Conservation (phyloP, 2,113 vertebrate species). For the Forbesichthys agassizii region DNA sequence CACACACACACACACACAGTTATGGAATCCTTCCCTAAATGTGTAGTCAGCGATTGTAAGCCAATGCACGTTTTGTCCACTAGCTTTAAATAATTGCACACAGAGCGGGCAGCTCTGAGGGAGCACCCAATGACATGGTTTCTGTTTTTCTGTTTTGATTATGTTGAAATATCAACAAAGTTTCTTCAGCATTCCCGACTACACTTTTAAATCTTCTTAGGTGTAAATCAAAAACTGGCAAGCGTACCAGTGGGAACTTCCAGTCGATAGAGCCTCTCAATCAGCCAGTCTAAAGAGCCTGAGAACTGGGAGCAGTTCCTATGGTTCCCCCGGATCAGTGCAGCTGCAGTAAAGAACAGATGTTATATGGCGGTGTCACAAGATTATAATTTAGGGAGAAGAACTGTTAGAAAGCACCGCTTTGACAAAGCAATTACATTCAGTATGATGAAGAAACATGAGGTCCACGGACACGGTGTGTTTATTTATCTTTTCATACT, state of each 20-base stretch:
- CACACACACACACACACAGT: no score
- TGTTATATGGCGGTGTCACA: neutral
- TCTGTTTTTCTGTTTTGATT: no score
- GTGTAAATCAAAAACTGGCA: neutral
- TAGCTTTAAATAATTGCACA: no score
- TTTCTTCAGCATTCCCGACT: no score
- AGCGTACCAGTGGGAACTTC: slow-evolving; percentile 88
- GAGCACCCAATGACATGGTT: no score
- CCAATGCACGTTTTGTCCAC: no score
- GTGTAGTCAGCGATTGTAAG: no score
- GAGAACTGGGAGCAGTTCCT: slow-evolving; percentile 94
- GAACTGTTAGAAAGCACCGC: neutral
- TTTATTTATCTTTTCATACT: slow-evolving; percentile 49
- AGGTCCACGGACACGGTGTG: no score
- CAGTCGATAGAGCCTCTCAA: slow-evolving; percentile 87
- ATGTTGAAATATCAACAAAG: no score
- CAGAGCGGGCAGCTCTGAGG: no score
- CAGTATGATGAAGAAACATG: neutral
- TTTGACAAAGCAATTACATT: neutral
- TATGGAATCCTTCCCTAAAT: no score
- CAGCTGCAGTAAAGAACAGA: slow-evolving; percentile 70
- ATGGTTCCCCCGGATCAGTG: slow-evolving; percentile 88
- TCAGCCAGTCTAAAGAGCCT: slow-evolving; percentile 90
- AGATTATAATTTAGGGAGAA: neutral
- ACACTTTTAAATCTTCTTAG: neutral